Evolutionary conservation across 2,113 vertebrate species (phyloP), one percentile per base, ranked within the genome.

Genomic region (Hydropotes inermis): DNA sequence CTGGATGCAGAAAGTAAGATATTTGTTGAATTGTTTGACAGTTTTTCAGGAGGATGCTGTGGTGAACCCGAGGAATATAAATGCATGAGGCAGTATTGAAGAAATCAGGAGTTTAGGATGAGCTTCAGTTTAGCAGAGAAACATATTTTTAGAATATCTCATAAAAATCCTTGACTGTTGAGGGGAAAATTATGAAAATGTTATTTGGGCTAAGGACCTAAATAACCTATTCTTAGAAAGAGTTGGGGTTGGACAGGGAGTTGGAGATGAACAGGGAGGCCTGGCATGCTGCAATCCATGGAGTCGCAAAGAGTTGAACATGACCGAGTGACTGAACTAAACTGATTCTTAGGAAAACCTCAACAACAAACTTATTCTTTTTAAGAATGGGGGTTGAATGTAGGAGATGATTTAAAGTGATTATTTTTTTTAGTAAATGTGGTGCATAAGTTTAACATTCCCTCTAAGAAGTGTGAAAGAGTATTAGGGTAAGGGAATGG

Each of bases 121-220:
- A 93, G 36, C 33, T 58, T 74, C 39, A 50, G 13, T 47, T 94
- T 86, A 91, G 25, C 11, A 92, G 45, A 94, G 33, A 25, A 79
- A 58, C 28, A 84, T 81, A 82, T 83, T 82, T 96, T 91, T 87
- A 93, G 64, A 94, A 54, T 88, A 54, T 39, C 23, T 92, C 81
- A 58, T 61, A 58, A 93, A 43, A 87, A 85, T 50, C n/a, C 60
- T 30, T 61, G 47, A 76, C 6, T 33, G 1, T n/a, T 67, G 43
- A 96, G 30, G 17, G 39, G n/a, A 85, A 70, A 55, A 54, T 17
- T 91, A 39, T 64, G 28, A 89, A 60, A 60, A 67, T 87, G n/a
- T 61, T 57, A 61, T 17, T 23, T 70, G 33, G 28, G 19, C 36
- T 47, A 89, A 39, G 33, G 39, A 52, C 28, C 15, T 85, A 57